Evolutionary conservation across 2,797 vertebrate genomes (phyloP).

Genomic region (Lagocephalus sceleratus): DNA sequence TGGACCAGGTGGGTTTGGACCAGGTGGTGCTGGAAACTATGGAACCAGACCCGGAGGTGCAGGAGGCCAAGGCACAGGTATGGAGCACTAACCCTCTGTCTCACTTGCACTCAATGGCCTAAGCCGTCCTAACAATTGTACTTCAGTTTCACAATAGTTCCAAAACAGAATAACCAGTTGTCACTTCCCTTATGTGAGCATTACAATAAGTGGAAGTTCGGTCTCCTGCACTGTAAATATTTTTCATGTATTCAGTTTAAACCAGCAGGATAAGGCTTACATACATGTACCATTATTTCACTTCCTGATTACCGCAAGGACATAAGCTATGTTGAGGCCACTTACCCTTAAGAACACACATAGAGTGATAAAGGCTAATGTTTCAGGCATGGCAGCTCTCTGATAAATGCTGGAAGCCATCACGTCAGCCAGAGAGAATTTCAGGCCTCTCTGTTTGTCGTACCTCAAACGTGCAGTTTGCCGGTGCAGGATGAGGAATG

Average conservation of each 20-base stretch:
- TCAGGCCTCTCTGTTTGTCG: slow-evolving; percentile 53
- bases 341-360: slow-evolving; percentile 18
- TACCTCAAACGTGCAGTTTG: slow-evolving; percentile 23
- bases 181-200: slow-evolving; percentile 7
- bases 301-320: slow-evolving; percentile 51
- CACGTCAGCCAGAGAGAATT: slow-evolving; percentile 54
- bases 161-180: slow-evolving; percentile 2
- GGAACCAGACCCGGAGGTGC: slow-evolving; percentile 15
- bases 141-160: neutral
- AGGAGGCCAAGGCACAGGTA: slow-evolving; percentile 45
- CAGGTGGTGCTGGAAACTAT: slow-evolving; percentile 43
- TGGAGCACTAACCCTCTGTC: neutral
- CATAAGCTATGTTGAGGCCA: slow-evolving; percentile 35
- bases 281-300: slow-evolving; percentile 54
- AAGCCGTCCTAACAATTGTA: neutral
- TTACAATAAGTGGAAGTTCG: slow-evolving; percentile 39
- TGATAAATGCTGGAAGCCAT: slow-evolving; percentile 56
- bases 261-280: slow-evolving; percentile 30
- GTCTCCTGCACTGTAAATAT: slow-evolving; percentile 36
- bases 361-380: slow-evolving; percentile 43
- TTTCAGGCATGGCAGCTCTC: slow-evolving; percentile 41
- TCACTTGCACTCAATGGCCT: too few relatives aligned
- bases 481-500: slow-evolving; percentile 28
- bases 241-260: slow-evolving; percentile 36
- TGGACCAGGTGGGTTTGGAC: slow-evolving; percentile 14